phyloP scores from a whole-genome alignment of 2,888 invertebrate species.

The Pterostichus madidus region DNA sequence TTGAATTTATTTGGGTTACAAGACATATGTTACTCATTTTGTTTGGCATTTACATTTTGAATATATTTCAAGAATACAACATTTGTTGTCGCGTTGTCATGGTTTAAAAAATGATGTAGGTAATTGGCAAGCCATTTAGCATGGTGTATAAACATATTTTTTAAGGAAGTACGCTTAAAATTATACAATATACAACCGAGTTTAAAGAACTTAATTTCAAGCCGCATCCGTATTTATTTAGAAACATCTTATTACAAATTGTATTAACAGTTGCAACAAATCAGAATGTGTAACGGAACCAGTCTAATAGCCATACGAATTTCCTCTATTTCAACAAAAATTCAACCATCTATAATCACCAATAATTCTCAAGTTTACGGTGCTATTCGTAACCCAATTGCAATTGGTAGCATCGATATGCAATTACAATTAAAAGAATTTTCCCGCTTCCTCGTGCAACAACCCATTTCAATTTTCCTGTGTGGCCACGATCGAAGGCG shows the following conservation, averaged over 20 bases:
- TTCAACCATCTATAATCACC: not conserved
- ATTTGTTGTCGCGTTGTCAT: too few relatives aligned
- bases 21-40: too few relatives aligned
- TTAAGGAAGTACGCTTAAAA: too few relatives aligned
- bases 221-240: not conserved
- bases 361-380: slow-evolving; percentile 4
- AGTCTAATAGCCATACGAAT: not conserved
- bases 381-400: slow-evolving; percentile 20
- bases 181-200: not conserved
- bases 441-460: not conserved
- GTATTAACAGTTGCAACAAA: too few relatives aligned
- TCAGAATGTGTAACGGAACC: slow-evolving; percentile 7
- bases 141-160: too few relatives aligned
- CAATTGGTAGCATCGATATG: not conserved
- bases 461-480: slow-evolving; percentile 47
- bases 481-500: slow-evolving; percentile 21
- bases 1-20: too few relatives aligned
- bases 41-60: too few relatives aligned
- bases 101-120: too few relatives aligned
- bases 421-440: slow-evolving; percentile 34
- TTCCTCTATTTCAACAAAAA: slow-evolving; percentile 1
- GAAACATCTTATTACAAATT: not conserved
- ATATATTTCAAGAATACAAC: too few relatives aligned
- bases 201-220: not conserved
- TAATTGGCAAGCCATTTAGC: too few relatives aligned